phyloP scores from a whole-genome alignment of 2,113 vertebrate species.

The Percopsis transmontana region DNA sequence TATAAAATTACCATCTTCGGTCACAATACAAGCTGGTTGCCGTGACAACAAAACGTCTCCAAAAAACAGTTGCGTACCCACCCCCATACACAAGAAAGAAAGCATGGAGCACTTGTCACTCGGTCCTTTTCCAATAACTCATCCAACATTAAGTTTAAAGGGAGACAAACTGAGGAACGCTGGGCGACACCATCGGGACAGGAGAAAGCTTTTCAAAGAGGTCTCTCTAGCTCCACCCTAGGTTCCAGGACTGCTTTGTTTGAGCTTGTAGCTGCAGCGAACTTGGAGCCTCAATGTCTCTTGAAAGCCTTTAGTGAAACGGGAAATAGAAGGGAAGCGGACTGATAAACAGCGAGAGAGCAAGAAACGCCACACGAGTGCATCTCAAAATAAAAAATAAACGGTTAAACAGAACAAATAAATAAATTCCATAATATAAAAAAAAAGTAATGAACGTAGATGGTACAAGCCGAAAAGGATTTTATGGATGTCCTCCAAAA shows the following conservation, averaged over 20 bases:
- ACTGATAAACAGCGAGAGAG: no score
- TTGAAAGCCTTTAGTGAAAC: background rate
- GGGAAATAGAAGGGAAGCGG: background rate
- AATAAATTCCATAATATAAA: conserved; percentile 70
- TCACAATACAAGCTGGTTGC: conserved; percentile 20
- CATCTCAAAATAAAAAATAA: conserved; percentile 2
- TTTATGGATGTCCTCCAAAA: background rate
- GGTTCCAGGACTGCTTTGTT: conserved; percentile 34
- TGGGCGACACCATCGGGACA: conserved; percentile 2
- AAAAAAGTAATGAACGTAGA: no score
- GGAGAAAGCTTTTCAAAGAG: background rate
- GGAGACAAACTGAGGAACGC: background rate
- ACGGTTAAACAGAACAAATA: background rate
- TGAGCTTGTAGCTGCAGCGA: background rate
- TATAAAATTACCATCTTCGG: conserved; percentile 3
- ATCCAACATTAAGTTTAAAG: conserved; percentile 2
- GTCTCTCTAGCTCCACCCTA: background rate
- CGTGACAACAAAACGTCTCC: conserved; percentile 16
- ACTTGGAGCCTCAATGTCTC: background rate
- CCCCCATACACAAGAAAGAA: background rate
- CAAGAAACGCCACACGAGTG: background rate
- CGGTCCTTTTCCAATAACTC: conserved; percentile 37
- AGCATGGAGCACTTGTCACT: conserved; percentile 26
- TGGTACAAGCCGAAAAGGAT: no score
- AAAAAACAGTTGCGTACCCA: conserved; percentile 2